Percentiles rank a stretch among this genome's conserved stretches.
Evolutionary conservation across 2,888 invertebrate species (phyloP).

Genomic region (Metellina segmentata): DNA sequence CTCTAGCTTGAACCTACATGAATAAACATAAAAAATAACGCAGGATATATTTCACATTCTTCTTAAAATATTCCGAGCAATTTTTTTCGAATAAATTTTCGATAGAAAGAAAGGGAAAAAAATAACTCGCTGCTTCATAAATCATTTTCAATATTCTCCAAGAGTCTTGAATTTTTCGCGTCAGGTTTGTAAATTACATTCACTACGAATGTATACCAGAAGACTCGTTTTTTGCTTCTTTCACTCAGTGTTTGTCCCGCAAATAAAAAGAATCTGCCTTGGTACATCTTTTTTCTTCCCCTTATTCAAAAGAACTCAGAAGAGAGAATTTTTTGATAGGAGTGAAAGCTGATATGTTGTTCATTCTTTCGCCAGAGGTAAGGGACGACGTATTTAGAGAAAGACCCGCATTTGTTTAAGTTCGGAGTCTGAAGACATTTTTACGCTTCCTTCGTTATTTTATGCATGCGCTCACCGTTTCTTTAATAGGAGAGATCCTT

Average conservation of each 20-base stretch:
- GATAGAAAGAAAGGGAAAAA: neutral
- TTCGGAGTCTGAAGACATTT: neutral
- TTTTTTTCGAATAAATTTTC: neutral
- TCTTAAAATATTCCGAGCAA: neutral
- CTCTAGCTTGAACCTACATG: neutral
- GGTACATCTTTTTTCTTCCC: neutral
- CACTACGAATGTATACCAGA: neutral
- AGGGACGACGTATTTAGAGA: neutral
- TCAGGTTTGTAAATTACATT: slow-evolving; percentile 31
- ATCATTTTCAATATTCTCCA: slow-evolving; percentile 25
- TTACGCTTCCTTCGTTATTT: neutral
- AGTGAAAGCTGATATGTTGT: neutral
- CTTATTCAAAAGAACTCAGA: neutral
- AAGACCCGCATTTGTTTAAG: neutral
- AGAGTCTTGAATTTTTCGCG: slow-evolving; percentile 13
- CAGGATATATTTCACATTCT: neutral
- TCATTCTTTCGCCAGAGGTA: neutral
- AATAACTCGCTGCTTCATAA: slow-evolving; percentile 2
- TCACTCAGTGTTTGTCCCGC: neutral
- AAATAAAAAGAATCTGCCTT: neutral
- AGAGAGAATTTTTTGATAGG: neutral
- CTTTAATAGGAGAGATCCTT: neutral
- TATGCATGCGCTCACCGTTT: neutral
- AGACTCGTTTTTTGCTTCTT: neutral
- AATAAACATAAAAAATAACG: neutral